A percentile compares a stretch with the other conserved stretches of the same genome.
phyloP scores from a whole-genome alignment of 1,140 invertebrate genomes.

The Druon quercuslanigerum region DNA sequence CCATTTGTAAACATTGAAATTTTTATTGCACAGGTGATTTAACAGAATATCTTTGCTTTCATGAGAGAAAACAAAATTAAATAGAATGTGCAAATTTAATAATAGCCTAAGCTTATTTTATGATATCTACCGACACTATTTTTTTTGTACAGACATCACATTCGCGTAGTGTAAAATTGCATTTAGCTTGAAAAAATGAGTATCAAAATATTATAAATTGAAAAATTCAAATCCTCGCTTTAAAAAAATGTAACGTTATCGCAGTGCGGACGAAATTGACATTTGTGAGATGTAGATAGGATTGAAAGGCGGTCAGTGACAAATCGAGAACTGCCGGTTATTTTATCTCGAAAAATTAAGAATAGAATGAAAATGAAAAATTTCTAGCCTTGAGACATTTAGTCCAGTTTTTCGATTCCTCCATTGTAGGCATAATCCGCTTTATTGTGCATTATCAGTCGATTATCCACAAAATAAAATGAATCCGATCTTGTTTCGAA shows the following conservation, averaged over 20 bases:
- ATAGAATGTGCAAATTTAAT: conserved; percentile 28
- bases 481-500: conserved; percentile 98
- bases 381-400: conserved; percentile 2
- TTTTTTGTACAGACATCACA: conserved; percentile 24
- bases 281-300: conserved; percentile 56
- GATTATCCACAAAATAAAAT: conserved; percentile 98
- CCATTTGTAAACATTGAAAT: neutral
- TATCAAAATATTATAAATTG: conserved; percentile 45
- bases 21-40: conserved; percentile 7
- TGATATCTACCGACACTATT: neutral
- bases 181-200: conserved; percentile 32
- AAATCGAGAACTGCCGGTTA: neutral
- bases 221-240: conserved; percentile 20
- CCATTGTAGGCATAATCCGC: conserved; percentile 97
- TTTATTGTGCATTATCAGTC: conserved; percentile 99
- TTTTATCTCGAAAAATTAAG: conserved; percentile 7
- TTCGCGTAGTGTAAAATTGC: conserved; percentile 16
- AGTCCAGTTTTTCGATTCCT: conserved; percentile 70
- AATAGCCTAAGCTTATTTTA: conserved; percentile 12
- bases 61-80: neutral
- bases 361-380: conserved; percentile 17
- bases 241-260: neutral
- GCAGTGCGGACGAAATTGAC: conserved; percentile 39
- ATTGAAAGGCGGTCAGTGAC: too few species aligned
- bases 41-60: neutral